Conservation (phyloP, 2,113 vertebrate genomes). For the Aix galericulata region DNA sequence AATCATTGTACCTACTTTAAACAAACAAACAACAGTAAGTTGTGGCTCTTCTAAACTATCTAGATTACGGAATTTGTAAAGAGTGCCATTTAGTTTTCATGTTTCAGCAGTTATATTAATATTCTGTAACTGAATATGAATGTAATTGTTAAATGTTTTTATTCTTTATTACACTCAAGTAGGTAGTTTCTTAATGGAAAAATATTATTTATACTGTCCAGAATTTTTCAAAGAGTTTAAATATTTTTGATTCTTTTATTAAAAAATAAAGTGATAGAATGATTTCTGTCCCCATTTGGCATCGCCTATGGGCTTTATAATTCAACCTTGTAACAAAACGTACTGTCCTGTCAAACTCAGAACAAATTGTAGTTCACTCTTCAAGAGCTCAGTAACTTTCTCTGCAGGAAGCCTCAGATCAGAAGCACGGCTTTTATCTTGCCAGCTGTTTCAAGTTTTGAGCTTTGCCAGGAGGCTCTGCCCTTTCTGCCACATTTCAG, state of each 20-base stretch:
- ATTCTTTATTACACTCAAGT: background rate
- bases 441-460: rapidly evolving
- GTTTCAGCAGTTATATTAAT: background rate
- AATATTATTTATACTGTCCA: too few species aligned
- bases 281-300: background rate
- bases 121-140: background rate
- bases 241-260: background rate
- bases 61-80: background rate
- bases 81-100: background rate
- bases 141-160: background rate
- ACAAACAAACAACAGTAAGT: background rate
- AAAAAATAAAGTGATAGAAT: background rate
- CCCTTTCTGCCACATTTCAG: background rate
- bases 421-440: background rate
- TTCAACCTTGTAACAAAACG: background rate
- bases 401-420: rapidly evolving
- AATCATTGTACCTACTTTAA: background rate
- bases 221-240: background rate
- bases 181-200: background rate
- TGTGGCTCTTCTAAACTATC: background rate
- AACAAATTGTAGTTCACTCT: background rate
- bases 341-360: too few species aligned
- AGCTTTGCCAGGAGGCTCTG: background rate
- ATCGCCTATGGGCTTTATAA: too few species aligned
- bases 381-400: too few species aligned